These are phyloP conservation scores for Protonemura montana DNA, from an alignment of 2,888 invertebrate species.

Conservation along the genomic window DNA sequence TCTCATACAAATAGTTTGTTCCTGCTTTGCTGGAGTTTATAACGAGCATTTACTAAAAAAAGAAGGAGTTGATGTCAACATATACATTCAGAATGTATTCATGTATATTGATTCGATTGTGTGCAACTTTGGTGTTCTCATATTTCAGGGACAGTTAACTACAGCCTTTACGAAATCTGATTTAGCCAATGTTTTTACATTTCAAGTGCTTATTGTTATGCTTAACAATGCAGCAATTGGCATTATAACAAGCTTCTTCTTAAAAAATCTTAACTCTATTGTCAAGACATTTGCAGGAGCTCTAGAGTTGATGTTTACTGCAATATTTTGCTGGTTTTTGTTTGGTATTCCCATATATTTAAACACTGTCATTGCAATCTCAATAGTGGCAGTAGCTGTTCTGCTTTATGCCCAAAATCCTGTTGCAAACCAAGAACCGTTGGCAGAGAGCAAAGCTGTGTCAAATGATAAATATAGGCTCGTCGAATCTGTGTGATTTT, in stretches of 20 bases:
- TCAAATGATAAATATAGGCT: neutral
- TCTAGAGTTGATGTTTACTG: slow-evolving; percentile 88
- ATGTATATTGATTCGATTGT: slow-evolving; percentile 95
- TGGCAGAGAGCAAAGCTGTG: neutral
- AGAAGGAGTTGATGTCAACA: slow-evolving; percentile 82
- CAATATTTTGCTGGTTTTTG: slow-evolving; percentile 83
- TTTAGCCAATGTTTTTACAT: slow-evolving; percentile 67
- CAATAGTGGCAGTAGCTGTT: slow-evolving; percentile 82
- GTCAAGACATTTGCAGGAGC: slow-evolving; percentile 96
- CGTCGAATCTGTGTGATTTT: slow-evolving; percentile 16
- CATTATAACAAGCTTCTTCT: slow-evolving; percentile 91
- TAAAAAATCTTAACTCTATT: slow-evolving; percentile 92
- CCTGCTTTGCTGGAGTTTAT: slow-evolving; percentile 94
- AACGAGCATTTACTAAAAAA: slow-evolving; percentile 93
- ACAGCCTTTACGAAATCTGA: slow-evolving; percentile 67
- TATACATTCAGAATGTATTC: slow-evolving; percentile 92
- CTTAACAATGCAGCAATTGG: slow-evolving; percentile 91
- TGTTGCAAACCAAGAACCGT: slow-evolving; percentile 59
- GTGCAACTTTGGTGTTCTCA: slow-evolving; percentile 82
- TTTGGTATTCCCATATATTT: slow-evolving; percentile 85
- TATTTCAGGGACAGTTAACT: slow-evolving; percentile 70
- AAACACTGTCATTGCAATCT: slow-evolving; percentile 83
- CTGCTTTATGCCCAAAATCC: slow-evolving; percentile 90
- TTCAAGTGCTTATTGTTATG: slow-evolving; percentile 81
- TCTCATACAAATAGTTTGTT: slow-evolving; percentile 76